These are phyloP conservation scores for Julus scandinavius DNA, from an alignment of 2,888 invertebrate genomes.

Conservation along the genomic window DNA sequence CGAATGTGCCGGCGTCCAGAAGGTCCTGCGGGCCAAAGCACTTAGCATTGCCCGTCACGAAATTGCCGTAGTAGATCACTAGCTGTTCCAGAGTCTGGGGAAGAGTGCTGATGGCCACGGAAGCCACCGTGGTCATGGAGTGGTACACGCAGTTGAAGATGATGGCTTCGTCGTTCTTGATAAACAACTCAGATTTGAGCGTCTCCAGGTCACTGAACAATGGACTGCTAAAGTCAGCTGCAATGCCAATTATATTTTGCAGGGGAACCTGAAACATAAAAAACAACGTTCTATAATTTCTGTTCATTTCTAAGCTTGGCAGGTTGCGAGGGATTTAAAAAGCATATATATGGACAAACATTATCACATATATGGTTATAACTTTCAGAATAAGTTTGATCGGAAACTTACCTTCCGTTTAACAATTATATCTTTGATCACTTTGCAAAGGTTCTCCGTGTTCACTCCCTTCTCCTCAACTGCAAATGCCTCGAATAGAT, in stretches of 20 bases:
- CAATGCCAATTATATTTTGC: constrained; percentile 52
- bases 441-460: constrained; percentile 8
- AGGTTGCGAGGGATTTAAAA: too few relatives aligned
- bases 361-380: too few relatives aligned
- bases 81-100: constrained; percentile 45
- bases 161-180: constrained; percentile 44
- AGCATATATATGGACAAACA: too few relatives aligned
- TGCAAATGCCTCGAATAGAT: constrained; percentile 51
- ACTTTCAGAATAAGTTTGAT: too few relatives aligned
- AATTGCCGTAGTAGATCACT: constrained; percentile 39
- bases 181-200: constrained; percentile 27
- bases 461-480: constrained; percentile 49
- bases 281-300: not conserved
- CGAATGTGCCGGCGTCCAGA: not conserved
- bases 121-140: constrained; percentile 45
- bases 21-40: not conserved
- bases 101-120: not conserved
- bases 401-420: not conserved
- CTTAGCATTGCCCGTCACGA: constrained; percentile 30
- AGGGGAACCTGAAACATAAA: constrained; percentile 42
- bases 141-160: constrained; percentile 17
- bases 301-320: too few relatives aligned
- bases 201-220: not conserved
- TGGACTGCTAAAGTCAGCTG: constrained; percentile 51
- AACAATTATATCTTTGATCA: constrained; percentile 12